Conservation (phyloP, 1,140 invertebrate genomes). For the Episyrphus balteatus region DNA sequence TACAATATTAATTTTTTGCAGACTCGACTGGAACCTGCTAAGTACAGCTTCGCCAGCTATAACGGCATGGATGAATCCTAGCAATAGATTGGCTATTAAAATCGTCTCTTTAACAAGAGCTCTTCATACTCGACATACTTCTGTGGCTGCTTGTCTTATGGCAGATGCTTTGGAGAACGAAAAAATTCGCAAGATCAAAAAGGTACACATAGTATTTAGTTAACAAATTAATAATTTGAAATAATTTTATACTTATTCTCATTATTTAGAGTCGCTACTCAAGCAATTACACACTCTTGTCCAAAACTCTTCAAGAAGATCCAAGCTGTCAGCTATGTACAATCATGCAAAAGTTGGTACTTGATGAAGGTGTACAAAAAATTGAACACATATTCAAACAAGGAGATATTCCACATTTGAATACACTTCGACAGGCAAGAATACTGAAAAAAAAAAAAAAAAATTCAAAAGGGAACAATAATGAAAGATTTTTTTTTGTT, state of each 20-base stretch:
- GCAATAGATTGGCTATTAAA: conserved; percentile 74
- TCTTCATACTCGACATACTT: conserved; percentile 66
- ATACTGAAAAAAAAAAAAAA: background rate
- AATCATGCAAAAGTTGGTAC: conserved; percentile 76
- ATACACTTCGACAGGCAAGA: conserved; percentile 69
- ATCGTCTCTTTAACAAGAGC: conserved; percentile 67
- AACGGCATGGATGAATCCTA: conserved; percentile 95
- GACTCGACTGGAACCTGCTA: conserved; percentile 90
- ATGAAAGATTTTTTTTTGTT: conserved; percentile 9
- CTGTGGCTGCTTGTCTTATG: conserved; percentile 88
- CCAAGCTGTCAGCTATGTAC: conserved; percentile 88
- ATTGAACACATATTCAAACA: conserved; percentile 79
- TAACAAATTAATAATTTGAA: background rate
- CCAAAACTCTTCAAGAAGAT: conserved; percentile 88
- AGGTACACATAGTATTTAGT: conserved; percentile 12
- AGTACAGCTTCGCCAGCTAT: conserved; percentile 93
- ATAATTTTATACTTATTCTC: conserved; percentile 6
- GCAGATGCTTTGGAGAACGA: conserved; percentile 76
- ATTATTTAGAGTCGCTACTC: conserved; percentile 70
- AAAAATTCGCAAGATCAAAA: conserved; percentile 35
- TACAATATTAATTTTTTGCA: conserved; percentile 25
- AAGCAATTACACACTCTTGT: conserved; percentile 72
- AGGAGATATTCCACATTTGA: conserved; percentile 71
- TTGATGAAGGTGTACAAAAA: conserved; percentile 57
- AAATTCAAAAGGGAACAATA: background rate